Conservation (phyloP, 2,888 invertebrate genomes). For the Acleris cristana region DNA sequence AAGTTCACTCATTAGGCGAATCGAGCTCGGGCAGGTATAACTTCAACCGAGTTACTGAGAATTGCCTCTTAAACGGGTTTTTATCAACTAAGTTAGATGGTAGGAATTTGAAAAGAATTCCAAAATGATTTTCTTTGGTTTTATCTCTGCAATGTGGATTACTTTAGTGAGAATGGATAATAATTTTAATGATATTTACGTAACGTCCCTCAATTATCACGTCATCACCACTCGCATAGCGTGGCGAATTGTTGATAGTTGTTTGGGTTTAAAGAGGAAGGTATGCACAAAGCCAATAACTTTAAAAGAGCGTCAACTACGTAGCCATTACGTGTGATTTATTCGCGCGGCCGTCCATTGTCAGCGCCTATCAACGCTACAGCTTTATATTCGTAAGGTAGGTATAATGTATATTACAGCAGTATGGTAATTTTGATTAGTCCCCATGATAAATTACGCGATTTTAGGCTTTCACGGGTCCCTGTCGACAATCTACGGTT, state of each 20-base stretch:
- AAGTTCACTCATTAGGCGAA: constrained; percentile 19
- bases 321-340: constrained; percentile 65
- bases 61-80: background rate
- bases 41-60: background rate
- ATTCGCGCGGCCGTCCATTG: constrained; percentile 65
- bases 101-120: constrained; percentile 18
- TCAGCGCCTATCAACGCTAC: constrained; percentile 50
- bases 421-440: constrained; percentile 56
- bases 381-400: constrained; percentile 53
- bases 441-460: constrained; percentile 52
- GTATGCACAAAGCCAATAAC: constrained; percentile 62
- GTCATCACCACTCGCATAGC: constrained; percentile 17
- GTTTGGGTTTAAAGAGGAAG: constrained; percentile 45
- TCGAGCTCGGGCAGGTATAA: constrained; percentile 15
- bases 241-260: background rate
- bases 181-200: constrained; percentile 26
- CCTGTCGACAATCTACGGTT: constrained; percentile 42
- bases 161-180: constrained; percentile 22
- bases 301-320: constrained; percentile 64
- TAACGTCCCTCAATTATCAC: constrained; percentile 31
- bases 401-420: constrained; percentile 50
- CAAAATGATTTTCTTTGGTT: constrained; percentile 22
- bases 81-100: constrained; percentile 14
- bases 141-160: constrained; percentile 17
- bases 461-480: constrained; percentile 54